Conservation (phyloP, 2,113 vertebrate genomes). For the Cottus gobio region DNA sequence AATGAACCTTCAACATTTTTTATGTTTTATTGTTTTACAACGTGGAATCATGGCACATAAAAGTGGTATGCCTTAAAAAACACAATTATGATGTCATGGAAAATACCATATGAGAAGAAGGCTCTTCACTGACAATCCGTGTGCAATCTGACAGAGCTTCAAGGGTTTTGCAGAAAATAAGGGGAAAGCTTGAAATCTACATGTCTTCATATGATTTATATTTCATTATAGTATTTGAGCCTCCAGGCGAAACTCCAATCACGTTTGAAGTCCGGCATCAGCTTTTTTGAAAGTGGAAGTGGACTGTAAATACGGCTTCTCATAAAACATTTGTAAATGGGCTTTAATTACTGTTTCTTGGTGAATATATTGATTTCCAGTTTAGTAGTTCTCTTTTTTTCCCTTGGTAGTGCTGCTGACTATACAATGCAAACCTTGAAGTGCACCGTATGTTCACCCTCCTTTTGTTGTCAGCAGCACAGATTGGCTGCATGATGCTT, state of each 20-base stretch:
- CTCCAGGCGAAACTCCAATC: background rate
- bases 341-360: constrained; percentile 18
- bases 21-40: background rate
- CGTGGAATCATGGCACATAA: background rate
- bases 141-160: background rate
- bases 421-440: constrained; percentile 6
- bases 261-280: background rate
- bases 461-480: background rate
- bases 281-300: too few relatives aligned
- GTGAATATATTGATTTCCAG: constrained; percentile 47
- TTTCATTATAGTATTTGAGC: background rate
- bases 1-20: background rate
- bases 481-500: background rate
- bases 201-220: background rate
- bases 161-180: background rate
- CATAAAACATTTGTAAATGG: background rate
- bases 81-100: background rate
- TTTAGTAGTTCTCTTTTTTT: background rate
- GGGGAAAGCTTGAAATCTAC: background rate
- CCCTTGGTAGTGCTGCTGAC: background rate
- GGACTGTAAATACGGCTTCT: background rate
- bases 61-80: background rate
- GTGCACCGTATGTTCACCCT: background rate
- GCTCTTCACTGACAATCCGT: background rate
- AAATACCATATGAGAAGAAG: background rate